Evolutionary conservation across 2,888 invertebrate genomes (phyloP).

Genomic region (Tiliacea citrago): DNA sequence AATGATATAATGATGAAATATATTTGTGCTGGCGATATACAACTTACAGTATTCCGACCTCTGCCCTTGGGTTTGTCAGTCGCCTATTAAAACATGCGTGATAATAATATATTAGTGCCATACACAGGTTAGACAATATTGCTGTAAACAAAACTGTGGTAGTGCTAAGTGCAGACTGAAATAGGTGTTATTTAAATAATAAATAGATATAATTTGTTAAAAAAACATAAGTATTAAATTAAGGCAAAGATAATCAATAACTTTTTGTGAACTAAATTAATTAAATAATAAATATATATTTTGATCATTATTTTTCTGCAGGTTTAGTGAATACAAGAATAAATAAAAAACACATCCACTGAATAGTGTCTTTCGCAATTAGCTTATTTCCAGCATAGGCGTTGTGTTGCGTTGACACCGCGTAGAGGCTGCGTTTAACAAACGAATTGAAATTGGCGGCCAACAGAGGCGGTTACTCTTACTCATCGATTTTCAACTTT

Average conservation of each 20-base stretch:
- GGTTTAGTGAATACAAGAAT: background rate
- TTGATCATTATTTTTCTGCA: no score
- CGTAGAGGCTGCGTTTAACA: background rate
- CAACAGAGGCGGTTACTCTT: no score
- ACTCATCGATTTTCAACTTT: no score
- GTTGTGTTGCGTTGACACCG: background rate
- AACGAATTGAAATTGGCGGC: no score
- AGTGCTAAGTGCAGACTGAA: conserved; percentile 26
- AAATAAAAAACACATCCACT: background rate
- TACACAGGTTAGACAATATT: conserved; percentile 18
- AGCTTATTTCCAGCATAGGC: background rate
- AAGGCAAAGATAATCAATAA: background rate
- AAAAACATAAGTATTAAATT: no score
- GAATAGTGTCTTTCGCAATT: background rate
- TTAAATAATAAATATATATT: conserved; percentile 3
- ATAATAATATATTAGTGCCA: conserved; percentile 47
- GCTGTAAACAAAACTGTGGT: background rate
- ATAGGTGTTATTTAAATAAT: conserved; percentile 4
- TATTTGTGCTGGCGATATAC: conserved; percentile 14
- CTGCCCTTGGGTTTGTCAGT: conserved; percentile 35
- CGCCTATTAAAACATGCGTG: conserved; percentile 54
- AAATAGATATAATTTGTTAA: background rate
- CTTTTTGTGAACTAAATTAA: background rate
- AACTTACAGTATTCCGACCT: conserved; percentile 49
- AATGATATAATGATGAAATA: conserved; percentile 11